Percentiles rank a stretch among this genome's conserved stretches.
Conservation (phyloP, 2,113 vertebrate species). For the Bos taurus region DNA sequence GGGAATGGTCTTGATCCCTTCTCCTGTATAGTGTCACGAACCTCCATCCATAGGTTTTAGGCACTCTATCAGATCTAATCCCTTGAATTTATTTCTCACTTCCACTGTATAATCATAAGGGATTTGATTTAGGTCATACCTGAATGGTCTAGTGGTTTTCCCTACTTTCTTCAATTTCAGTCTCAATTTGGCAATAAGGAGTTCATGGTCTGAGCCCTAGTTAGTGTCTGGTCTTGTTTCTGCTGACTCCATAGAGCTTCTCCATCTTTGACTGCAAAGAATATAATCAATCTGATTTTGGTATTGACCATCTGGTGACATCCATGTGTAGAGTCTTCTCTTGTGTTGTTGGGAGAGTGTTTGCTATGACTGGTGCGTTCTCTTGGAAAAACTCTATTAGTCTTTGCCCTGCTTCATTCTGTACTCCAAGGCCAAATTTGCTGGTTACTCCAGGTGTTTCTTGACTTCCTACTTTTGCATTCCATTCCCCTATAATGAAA, state of each 20-base stretch:
- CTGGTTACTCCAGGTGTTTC: background rate
- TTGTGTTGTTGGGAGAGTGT: background rate
- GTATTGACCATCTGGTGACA: background rate
- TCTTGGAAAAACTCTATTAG: background rate
- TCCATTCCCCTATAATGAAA: background rate
- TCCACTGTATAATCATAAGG: background rate
- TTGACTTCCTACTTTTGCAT: background rate
- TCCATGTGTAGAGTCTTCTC: background rate
- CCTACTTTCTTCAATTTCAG: background rate
- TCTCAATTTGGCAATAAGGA: background rate
- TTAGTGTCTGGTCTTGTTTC: fast-evolving
- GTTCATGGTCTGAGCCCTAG: background rate
- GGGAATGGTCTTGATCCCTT: background rate
- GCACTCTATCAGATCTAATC: background rate
- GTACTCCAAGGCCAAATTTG: background rate
- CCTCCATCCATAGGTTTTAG: background rate
- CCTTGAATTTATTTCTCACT: background rate
- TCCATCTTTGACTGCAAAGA: background rate
- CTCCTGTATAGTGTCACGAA: background rate
- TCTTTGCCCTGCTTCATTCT: background rate
- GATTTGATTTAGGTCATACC: background rate
- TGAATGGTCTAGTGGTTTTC: background rate
- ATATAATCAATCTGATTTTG: background rate
- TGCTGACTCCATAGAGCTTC: background rate
- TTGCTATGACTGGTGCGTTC: background rate